Conservation (phyloP, 2,113 vertebrate genomes). For the Mustelus asterias region DNA sequence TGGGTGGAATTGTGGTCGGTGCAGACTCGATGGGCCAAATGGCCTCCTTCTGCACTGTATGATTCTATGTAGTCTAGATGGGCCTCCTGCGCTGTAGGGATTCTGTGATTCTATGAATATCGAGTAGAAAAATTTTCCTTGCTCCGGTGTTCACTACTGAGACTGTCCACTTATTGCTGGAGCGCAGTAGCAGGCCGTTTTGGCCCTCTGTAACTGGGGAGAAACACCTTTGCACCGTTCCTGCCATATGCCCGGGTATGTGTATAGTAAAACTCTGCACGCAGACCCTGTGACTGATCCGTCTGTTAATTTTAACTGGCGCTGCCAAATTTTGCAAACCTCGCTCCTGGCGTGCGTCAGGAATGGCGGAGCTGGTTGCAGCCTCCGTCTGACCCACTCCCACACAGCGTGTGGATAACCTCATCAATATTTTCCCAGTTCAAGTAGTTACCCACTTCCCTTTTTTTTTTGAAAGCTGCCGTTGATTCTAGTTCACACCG, state of each 20-base stretch:
- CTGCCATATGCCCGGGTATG: neutral
- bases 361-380: neutral
- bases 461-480: neutral
- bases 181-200: neutral
- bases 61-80: too few species aligned
- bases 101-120: too few species aligned
- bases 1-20: too few species aligned
- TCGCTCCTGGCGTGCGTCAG: neutral
- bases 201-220: neutral
- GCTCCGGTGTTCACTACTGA: neutral
- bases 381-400: neutral
- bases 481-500: neutral
- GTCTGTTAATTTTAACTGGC: neutral
- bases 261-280: too few species aligned
- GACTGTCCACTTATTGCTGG: neutral
- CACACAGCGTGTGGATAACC: neutral
- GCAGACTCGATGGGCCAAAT: too few species aligned
- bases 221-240: neutral
- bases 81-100: too few species aligned
- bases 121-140: neutral
- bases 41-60: too few species aligned
- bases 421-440: too few species aligned
- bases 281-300: neutral
- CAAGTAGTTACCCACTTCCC: slow-evolving; percentile 6
- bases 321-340: neutral